Percentiles rank a stretch among this genome's conserved stretches.
Evolutionary conservation across 2,888 invertebrate genomes (phyloP).

Genomic region (Anoplius nigerrimus): DNA sequence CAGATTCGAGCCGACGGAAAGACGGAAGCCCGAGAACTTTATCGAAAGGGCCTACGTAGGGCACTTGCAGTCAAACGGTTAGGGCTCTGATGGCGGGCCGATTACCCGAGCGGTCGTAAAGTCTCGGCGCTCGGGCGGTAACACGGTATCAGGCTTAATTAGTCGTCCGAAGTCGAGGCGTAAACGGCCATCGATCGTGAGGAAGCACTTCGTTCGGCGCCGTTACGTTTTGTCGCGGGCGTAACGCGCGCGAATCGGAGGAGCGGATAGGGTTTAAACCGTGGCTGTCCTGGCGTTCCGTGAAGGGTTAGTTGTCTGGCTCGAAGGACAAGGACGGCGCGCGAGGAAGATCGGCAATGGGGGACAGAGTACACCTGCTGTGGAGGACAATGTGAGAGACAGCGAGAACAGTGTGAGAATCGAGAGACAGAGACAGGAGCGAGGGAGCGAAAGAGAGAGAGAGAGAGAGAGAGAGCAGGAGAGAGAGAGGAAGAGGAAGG

Average conservation of each 20-base stretch:
- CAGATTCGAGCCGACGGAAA: no score
- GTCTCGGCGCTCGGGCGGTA: no score
- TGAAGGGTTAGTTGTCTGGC: neutral
- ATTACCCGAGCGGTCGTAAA: no score
- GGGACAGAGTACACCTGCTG: neutral
- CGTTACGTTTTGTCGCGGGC: no score
- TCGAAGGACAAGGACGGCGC: neutral
- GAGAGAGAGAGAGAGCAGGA: neutral
- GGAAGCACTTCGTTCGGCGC: neutral
- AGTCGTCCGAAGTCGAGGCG: neutral
- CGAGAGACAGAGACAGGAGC: neutral
- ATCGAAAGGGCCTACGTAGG: no score
- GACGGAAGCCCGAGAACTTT: no score
- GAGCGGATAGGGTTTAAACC: constrained; percentile 4
- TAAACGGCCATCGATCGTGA: neutral
- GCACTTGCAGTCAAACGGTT: no score
- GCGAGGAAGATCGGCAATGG: neutral
- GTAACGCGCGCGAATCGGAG: neutral
- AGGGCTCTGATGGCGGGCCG: no score
- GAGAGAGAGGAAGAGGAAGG: neutral
- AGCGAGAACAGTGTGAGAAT: neutral
- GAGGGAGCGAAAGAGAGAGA: neutral
- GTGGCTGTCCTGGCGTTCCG: neutral
- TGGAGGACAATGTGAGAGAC: constrained; percentile 4
- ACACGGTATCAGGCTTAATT: no score